These are phyloP conservation scores for Diarsia mendica DNA, from an alignment of 2,888 invertebrate species.

Conservation along the genomic window DNA sequence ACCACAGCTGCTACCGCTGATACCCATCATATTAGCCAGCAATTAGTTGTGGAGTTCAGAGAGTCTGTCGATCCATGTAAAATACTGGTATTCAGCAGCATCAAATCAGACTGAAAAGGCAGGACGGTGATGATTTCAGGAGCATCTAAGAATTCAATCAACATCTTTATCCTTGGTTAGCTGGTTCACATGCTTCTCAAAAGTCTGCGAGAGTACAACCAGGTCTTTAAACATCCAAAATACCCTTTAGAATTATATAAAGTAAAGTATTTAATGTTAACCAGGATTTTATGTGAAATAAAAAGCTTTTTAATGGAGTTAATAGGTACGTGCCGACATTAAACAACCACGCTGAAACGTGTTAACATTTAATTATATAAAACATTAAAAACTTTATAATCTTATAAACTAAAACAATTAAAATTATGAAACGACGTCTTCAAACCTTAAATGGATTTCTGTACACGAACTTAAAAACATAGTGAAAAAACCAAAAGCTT, in stretches of 20 bases:
- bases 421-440: constrained; percentile 15
- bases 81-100: too few relatives aligned
- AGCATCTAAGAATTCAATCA: too few relatives aligned
- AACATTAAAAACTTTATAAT: background rate
- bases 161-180: too few relatives aligned
- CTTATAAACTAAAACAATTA: constrained; percentile 8
- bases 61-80: too few relatives aligned
- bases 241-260: too few relatives aligned
- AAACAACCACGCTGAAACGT: background rate
- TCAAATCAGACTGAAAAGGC: too few relatives aligned
- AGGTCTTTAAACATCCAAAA: background rate
- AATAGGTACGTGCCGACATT: constrained; percentile 2
- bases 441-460: constrained; percentile 4
- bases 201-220: too few relatives aligned
- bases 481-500: constrained; percentile 27
- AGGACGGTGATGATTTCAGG: too few relatives aligned
- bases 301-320: background rate
- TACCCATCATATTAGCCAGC: too few relatives aligned
- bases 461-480: background rate
- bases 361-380: constrained; percentile 3
- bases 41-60: too few relatives aligned
- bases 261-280: background rate
- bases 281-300: background rate
- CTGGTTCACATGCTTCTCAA: too few relatives aligned
- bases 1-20: too few relatives aligned